Evolutionary conservation across 1,140 invertebrate species (phyloP).

Genomic region (Aphidius ervi): DNA sequence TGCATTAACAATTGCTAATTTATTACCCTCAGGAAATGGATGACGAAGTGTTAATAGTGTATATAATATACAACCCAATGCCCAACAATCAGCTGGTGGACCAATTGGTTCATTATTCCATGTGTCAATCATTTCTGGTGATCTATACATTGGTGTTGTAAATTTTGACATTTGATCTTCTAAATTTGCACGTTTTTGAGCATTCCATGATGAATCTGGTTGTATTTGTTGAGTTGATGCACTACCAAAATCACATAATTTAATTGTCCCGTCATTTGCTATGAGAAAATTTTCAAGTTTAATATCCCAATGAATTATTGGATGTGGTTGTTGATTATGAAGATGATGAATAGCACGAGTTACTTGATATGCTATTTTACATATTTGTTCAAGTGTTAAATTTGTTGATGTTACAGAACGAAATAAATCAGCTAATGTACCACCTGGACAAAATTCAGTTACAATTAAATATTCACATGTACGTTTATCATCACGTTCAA

Average conservation of each 20-base stretch:
- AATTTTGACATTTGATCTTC: slow-evolving; percentile 81
- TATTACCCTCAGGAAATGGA: slow-evolving; percentile 95
- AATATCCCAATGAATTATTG: slow-evolving; percentile 90
- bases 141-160: slow-evolving; percentile 84
- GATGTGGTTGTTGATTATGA: slow-evolving; percentile 78
- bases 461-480: slow-evolving; percentile 68
- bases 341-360: slow-evolving; percentile 87
- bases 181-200: slow-evolving; percentile 82
- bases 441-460: slow-evolving; percentile 70
- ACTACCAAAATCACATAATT: slow-evolving; percentile 98
- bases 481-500: slow-evolving; percentile 58
- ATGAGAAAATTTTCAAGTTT: slow-evolving; percentile 78
- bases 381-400: slow-evolving; percentile 71
- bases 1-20: slow-evolving; percentile 92
- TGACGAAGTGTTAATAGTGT: slow-evolving; percentile 89
- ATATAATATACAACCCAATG: slow-evolving; percentile 93
- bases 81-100: slow-evolving; percentile 89
- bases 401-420: slow-evolving; percentile 60
- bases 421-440: slow-evolving; percentile 78
- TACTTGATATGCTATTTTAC: slow-evolving; percentile 88
- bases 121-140: slow-evolving; percentile 96
- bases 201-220: slow-evolving; percentile 87
- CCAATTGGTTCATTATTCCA: slow-evolving; percentile 95
- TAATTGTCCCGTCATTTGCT: slow-evolving; percentile 76
- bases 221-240: slow-evolving; percentile 79